phyloP scores from a whole-genome alignment of 1,140 invertebrate genomes.

The Drosophila kurseongensis region DNA sequence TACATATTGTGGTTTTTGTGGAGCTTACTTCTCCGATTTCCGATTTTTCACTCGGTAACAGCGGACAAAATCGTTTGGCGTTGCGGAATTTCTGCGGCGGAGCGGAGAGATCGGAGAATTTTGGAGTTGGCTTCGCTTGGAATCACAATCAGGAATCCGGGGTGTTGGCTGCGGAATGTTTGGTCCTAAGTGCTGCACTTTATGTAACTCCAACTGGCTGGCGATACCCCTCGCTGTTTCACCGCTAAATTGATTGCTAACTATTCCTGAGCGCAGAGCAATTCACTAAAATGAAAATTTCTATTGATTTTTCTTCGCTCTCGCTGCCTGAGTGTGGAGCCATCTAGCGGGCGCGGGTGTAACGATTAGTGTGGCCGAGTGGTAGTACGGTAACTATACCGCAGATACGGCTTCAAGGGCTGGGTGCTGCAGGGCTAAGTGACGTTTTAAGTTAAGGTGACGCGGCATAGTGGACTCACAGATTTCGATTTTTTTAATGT shows the following conservation, averaged over 20 bases:
- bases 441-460: background rate
- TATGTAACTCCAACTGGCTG: constrained; percentile 58
- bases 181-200: constrained; percentile 36
- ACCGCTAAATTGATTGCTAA: constrained; percentile 60
- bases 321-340: constrained; percentile 56
- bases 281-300: constrained; percentile 77
- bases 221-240: constrained; percentile 42
- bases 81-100: constrained; percentile 34
- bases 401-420: constrained; percentile 5
- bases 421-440: background rate
- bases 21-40: constrained; percentile 45
- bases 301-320: constrained; percentile 80
- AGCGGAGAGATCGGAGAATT: constrained; percentile 25
- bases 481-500: background rate
- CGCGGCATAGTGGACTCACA: background rate
- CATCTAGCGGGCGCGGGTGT: constrained; percentile 60
- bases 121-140: constrained; percentile 32
- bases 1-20: constrained; percentile 19
- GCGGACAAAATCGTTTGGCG: constrained; percentile 7
- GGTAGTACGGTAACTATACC: background rate
- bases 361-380: constrained; percentile 35
- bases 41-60: constrained; percentile 35
- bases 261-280: constrained; percentile 69
- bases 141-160: constrained; percentile 19
- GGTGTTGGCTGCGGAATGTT: constrained; percentile 77